phyloP scores from a whole-genome alignment of 30 jellyfish, hydroid and myxozoan species.

The Phacellophora camtschatica region DNA sequence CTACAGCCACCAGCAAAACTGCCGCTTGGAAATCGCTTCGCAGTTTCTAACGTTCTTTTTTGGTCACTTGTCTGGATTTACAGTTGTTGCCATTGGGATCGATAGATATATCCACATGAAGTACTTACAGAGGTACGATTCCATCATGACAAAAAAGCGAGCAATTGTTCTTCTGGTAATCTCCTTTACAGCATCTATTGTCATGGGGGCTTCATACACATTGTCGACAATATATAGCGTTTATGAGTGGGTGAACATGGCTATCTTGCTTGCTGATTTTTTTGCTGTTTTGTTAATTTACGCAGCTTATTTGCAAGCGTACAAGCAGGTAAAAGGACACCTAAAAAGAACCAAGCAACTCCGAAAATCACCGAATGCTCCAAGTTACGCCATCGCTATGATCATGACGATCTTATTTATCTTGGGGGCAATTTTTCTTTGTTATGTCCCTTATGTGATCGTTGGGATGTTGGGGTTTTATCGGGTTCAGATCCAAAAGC shows the following conservation, averaged over 20 bases:
- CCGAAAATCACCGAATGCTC: conserved; percentile 7
- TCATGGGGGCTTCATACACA: conserved; percentile 20
- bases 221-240: conserved; percentile 16
- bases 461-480: conserved; percentile 33
- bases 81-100: conserved; percentile 26
- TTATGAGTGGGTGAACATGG: conserved; percentile 41
- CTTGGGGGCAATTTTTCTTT: conserved; percentile 19
- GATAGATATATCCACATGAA: conserved; percentile 52
- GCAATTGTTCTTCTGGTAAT: background rate
- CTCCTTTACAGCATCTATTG: background rate
- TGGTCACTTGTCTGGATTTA: conserved; percentile 46
- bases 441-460: conserved; percentile 43
- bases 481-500: background rate
- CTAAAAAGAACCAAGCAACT: conserved; percentile 9
- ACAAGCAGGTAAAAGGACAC: conserved; percentile 3
- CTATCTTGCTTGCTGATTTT: conserved; percentile 18
- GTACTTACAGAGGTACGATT: conserved; percentile 38
- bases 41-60: conserved; percentile 34
- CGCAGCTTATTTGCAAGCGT: conserved; percentile 30
- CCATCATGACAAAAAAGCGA: conserved; percentile 18
- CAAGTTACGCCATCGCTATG: conserved; percentile 26
- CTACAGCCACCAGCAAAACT: conserved; percentile 1
- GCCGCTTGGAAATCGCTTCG: conserved; percentile 30
- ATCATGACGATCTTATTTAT: conserved; percentile 27
- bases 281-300: conserved; percentile 17